phyloP scores from a whole-genome alignment of 2,113 vertebrate species.

The Morphnarchus princeps region DNA sequence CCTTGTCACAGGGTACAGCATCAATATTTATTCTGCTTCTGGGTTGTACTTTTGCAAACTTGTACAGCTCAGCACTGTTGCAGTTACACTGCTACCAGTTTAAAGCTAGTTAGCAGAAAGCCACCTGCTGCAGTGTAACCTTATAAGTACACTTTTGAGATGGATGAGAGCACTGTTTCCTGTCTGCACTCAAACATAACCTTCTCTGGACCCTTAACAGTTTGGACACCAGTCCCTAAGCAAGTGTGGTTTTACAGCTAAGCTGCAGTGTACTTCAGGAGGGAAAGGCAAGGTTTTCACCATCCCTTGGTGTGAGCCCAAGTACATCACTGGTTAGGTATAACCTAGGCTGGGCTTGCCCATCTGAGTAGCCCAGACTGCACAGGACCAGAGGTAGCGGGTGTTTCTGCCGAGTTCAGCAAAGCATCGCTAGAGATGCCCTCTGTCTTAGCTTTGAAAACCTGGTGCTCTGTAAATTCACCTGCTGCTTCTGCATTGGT shows the following conservation, averaged over 20 bases:
- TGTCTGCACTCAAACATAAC: neutral
- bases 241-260: neutral
- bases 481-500: neutral
- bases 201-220: neutral
- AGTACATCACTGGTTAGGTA: neutral
- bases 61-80: neutral
- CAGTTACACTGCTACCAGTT: neutral
- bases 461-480: neutral
- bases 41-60: neutral
- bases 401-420: neutral
- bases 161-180: neutral
- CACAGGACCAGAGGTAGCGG: neutral
- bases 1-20: fast-evolving
- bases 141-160: neutral
- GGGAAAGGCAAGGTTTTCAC: neutral
- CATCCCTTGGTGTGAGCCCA: neutral
- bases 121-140: neutral
- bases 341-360: neutral
- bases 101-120: neutral
- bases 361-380: neutral
- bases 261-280: neutral
- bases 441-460: neutral
- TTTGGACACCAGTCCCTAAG: neutral
- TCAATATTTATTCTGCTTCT: neutral
- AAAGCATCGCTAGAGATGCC: neutral